Conservation (phyloP, 2,113 vertebrate genomes). For the Thinocorus orbignyianus region DNA sequence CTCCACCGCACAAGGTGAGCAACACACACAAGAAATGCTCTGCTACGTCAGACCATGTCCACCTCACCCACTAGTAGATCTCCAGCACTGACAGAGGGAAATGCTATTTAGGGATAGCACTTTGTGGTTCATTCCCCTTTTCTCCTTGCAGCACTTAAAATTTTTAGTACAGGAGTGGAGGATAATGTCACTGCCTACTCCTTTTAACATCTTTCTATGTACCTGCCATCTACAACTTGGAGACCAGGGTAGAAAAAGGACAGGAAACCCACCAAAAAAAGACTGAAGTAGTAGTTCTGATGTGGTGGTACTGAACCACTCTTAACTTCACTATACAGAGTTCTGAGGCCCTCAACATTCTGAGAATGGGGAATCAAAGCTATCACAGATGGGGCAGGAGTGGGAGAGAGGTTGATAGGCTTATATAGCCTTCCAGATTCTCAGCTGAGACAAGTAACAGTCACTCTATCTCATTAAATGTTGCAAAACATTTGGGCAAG, state of each 20-base stretch:
- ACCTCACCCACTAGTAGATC: not conserved
- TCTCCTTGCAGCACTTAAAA: not conserved
- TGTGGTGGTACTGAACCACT: not conserved
- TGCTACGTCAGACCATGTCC: not conserved
- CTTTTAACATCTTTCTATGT: not conserved
- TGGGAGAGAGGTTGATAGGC: not conserved
- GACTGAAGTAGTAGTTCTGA: not conserved
- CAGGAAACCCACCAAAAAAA: not conserved
- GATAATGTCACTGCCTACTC: not conserved
- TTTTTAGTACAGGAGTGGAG: not conserved
- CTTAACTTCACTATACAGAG: not conserved
- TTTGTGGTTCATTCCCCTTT: not conserved
- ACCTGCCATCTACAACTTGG: not conserved
- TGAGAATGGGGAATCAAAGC: not conserved
- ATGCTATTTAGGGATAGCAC: not conserved
- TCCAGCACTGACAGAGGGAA: not conserved
- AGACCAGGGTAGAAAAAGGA: not conserved
- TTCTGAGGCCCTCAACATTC: not conserved
- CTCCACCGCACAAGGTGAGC: not conserved
- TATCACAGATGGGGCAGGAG: rapidly evolving
- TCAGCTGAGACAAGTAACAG: not conserved
- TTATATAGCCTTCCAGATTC: not conserved
- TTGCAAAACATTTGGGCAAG: not conserved
- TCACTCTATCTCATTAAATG: not conserved
- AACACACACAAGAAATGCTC: not conserved